Percentiles rank a stretch among this genome's conserved stretches.
Evolutionary conservation across 2,113 vertebrate species (phyloP).

Genomic region (Euleptes europaea): DNA sequence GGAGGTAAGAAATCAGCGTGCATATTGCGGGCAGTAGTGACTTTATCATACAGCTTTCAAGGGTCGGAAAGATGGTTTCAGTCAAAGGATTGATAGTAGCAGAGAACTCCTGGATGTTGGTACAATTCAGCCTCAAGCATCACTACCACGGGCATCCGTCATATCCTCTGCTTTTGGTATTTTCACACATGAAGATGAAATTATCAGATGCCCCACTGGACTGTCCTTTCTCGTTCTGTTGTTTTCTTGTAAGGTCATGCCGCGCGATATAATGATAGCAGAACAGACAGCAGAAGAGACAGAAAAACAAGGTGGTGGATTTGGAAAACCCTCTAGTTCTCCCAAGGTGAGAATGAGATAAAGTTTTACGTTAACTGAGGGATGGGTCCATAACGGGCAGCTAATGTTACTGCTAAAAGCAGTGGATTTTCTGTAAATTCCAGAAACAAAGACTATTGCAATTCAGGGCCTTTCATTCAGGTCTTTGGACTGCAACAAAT

Average conservation of each 20-base stretch:
- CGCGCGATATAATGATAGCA: background rate
- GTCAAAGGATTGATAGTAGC: background rate
- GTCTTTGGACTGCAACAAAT: constrained; percentile 1
- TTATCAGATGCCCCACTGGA: background rate
- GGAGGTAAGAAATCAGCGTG: background rate
- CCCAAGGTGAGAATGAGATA: background rate
- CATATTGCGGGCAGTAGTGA: background rate
- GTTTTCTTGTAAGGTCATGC: background rate
- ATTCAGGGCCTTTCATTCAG: constrained; percentile 22
- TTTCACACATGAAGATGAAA: background rate
- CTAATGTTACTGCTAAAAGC: constrained; percentile 30
- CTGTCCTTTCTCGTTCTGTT: background rate
- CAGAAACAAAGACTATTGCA: constrained; percentile 16
- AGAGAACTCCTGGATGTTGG: background rate
- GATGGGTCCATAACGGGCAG: background rate
- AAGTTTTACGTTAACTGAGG: background rate
- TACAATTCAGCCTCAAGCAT: background rate
- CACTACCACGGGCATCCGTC: background rate
- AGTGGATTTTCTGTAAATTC: constrained; percentile 9
- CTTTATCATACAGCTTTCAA: background rate
- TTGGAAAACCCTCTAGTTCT: background rate
- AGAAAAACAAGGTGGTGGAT: background rate
- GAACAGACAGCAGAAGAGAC: background rate
- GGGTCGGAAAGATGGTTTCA: background rate
- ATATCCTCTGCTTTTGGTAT: background rate